Base-by-base conservation (phyloP, 2,113 vertebrate species). In the Dermatemys mawii region DNA sequence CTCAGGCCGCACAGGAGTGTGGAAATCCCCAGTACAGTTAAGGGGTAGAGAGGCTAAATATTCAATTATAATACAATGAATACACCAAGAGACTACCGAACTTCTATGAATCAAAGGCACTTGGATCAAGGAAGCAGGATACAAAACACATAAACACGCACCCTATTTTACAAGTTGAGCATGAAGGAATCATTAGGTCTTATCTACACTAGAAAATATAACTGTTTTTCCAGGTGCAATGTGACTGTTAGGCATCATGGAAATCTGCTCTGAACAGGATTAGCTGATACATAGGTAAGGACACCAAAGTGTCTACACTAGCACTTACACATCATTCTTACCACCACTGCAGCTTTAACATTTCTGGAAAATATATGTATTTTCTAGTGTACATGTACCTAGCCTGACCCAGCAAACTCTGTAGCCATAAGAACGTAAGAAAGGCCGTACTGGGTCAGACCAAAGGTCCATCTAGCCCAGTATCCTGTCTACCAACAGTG, bases 1-100 rank as follows among this genome's bases (percentile, higher is more conserved):
- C 84, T 89, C 67, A 84, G 88, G 87, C 75, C 93, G 55, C 0
- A 80, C 75, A 70, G 48, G 35, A 32, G 60, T 73, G 84, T 76
- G 51, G 46, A 54, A 88, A 76, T 32, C 50, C 82, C 38, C 81
- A 35, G 50, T 81, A 84, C 84, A 86, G 84, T 94, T 85, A 78
- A 44, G 87, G 78, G 73, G 55, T 87, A 83, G 35, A 79, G 73
- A 83, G 50, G 35, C 80, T 70, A 95, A 93, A 93, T 60, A 87
- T 12, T 84, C 73, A 83, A 38, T 32, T 46, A 3, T 26, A 90
- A 57, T 21, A 83, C 21, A 67, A 7, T 12, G 38, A 93, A 48
- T 44, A 88, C n/a, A 80, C n/a, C 46, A 14, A 26, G 84, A 92
- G 79, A 78, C 38, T 81, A 78, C 81, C 86, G 53, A 32, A 49